Evolutionary conservation across 1,140 invertebrate genomes (phyloP).

Genomic region (Harpegnathos saltator): DNA sequence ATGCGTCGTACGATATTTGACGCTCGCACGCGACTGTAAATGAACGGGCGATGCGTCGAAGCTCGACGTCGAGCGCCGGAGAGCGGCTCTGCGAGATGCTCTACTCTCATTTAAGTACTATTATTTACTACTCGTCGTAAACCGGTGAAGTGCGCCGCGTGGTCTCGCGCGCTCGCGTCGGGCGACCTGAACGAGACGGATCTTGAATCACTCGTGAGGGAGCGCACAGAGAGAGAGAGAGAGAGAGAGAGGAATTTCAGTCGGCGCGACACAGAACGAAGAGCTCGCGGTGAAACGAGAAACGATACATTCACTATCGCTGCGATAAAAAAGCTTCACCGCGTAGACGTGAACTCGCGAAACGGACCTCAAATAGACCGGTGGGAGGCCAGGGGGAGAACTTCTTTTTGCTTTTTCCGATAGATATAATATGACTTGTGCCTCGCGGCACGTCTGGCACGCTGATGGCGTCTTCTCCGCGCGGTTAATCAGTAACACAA

Average conservation of each 20-base stretch:
- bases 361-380: slow-evolving; percentile 15
- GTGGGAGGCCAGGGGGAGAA: slow-evolving; percentile 6
- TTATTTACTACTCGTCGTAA: slow-evolving; percentile 72
- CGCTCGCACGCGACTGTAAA: slow-evolving; percentile 61
- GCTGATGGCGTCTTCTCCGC: slow-evolving; percentile 9
- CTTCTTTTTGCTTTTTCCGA: background rate
- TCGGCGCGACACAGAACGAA: no score
- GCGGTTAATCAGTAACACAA: slow-evolving; percentile 45
- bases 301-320: no score
- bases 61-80: background rate
- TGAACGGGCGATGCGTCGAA: slow-evolving; percentile 69
- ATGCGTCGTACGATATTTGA: slow-evolving; percentile 37
- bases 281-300: no score
- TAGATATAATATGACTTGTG: slow-evolving; percentile 37
- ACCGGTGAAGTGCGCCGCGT: slow-evolving; percentile 9
- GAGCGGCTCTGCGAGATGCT: no score
- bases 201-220: no score
- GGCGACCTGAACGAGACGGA: slow-evolving; percentile 33
- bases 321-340: background rate
- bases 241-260: no score
- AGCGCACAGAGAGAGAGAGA: no score
- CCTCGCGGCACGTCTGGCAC: slow-evolving; percentile 18
- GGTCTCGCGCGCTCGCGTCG: slow-evolving; percentile 33
- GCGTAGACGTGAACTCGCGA: background rate
- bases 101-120: slow-evolving; percentile 48